A percentile compares a stretch with the other conserved stretches of the same genome.
Conservation (phyloP, 1,140 invertebrate species). For the Piezodorus guildinii region DNA sequence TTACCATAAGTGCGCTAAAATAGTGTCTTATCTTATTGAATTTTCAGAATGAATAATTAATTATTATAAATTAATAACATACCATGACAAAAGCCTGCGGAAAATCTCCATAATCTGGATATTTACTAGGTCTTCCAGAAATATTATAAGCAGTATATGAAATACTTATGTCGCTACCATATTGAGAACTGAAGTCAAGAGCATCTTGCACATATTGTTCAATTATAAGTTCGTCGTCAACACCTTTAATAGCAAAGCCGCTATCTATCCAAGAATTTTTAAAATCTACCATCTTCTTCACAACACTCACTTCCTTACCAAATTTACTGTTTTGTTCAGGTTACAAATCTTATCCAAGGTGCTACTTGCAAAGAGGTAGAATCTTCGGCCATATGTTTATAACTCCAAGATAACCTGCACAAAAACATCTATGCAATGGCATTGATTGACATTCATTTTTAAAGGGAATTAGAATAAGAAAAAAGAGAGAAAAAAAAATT, state of each 20-base stretch:
- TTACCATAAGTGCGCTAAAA: slow-evolving; percentile 73
- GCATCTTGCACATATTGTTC: slow-evolving; percentile 54
- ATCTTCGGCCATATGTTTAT: too few relatives aligned
- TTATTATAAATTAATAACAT: slow-evolving; percentile 30
- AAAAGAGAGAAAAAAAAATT: too few relatives aligned
- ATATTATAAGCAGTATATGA: slow-evolving; percentile 80
- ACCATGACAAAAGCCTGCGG: slow-evolving; percentile 82
- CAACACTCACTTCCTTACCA: not conserved
- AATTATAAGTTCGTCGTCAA: not conserved
- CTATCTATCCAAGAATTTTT: slow-evolving; percentile 4
- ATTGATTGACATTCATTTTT: too few relatives aligned
- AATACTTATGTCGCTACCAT: slow-evolving; percentile 74
- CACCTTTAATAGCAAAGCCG: not conserved
- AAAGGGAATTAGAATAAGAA: too few relatives aligned
- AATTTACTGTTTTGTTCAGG: too few relatives aligned
- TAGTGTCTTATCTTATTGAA: too few relatives aligned
- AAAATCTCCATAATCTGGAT: slow-evolving; percentile 79
- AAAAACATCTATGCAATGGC: too few relatives aligned
- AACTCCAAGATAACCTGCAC: too few relatives aligned
- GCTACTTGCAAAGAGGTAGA: too few relatives aligned
- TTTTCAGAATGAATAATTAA: not conserved
- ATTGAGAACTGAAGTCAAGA: slow-evolving; percentile 76
- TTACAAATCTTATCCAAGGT: too few relatives aligned
- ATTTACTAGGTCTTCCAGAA: slow-evolving; percentile 67
- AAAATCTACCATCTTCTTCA: slow-evolving; percentile 7